These are phyloP conservation scores for Apolygus lucorum DNA, from an alignment of 1,140 invertebrate species.

Conservation along the genomic window DNA sequence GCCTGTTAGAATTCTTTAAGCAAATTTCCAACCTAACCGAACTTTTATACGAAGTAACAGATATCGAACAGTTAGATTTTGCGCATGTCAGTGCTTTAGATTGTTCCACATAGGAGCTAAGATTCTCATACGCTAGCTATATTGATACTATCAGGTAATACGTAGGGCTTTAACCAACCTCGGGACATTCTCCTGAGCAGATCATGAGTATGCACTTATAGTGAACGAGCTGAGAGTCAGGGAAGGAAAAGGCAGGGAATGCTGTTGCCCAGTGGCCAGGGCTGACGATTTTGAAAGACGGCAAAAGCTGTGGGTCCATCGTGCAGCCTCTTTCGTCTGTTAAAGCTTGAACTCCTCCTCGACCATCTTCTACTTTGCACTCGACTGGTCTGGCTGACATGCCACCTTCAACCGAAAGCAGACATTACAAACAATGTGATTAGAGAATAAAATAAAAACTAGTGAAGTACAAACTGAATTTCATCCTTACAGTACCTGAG, in stretches of 20 bases:
- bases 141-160: too few relatives aligned
- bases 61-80: too few relatives aligned
- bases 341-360: conserved; percentile 16
- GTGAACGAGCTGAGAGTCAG: conserved; percentile 22
- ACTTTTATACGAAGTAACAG: too few relatives aligned
- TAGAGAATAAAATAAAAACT: too few relatives aligned
- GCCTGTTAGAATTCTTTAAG: too few relatives aligned
- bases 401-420: conserved; percentile 17
- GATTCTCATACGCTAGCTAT: too few relatives aligned
- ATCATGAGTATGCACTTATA: conserved; percentile 25
- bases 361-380: conserved; percentile 24
- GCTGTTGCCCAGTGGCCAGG: conserved; percentile 24
- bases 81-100: too few relatives aligned
- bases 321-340: conserved; percentile 22
- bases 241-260: conserved; percentile 28
- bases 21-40: too few relatives aligned
- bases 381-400: conserved; percentile 19
- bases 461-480: too few relatives aligned
- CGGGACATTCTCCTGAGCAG: conserved; percentile 16
- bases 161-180: too few relatives aligned
- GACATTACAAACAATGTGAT: not conserved
- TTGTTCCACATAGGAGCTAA: too few relatives aligned
- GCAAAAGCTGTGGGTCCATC: conserved; percentile 19
- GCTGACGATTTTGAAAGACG: not conserved
- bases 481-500: too few relatives aligned